Base-by-base conservation (phyloP, 2,113 vertebrate species). In the Stictonetta naevosa region DNA sequence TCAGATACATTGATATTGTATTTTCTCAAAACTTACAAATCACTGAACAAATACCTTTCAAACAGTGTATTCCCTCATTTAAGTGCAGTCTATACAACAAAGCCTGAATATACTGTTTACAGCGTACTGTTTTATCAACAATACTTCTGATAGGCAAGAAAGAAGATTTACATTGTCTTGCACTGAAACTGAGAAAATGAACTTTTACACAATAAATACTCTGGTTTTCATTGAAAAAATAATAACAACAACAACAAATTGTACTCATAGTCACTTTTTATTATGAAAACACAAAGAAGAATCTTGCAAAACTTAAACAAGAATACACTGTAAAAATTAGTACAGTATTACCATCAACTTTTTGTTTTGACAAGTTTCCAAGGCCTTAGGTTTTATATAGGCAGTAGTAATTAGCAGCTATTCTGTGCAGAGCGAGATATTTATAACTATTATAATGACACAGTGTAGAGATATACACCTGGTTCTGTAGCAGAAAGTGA, bases 401-500 rank as follows among this genome's bases (percentile, higher is more conserved):
- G 50, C 50, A 34, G 50, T n/a, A 58, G 28, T 53, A 67, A 33
- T 18, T 48, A 26, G 2, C 40, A 36, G 17, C 11, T 55, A 25
- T 60, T 48, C 21, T 55, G 26, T 73, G 29, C 8, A 55, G 36
- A 59, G 12, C 20, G 12, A 42, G 20, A 18, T 52, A 38, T 44
- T 75, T 63, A n/a, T 4, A 68, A 15, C 18, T 29, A 80, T 28
- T 4, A 17, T 8, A 11, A 21, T n/a, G 42, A n/a, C 0, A 4
- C 3, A 42, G 18, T 0, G 0, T 40, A 55, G 29, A 42, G 46
- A 56, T 6, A 26, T 17, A 68, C 29, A 46, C 8, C 2, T 33
- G 16, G 14, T 23, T 55, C 13, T 8, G 60, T 6, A 68, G 18
- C 67, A 56, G 18, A 62, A 19, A 22, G 25, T 58, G 26, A 6